Evolutionary conservation across 1,140 invertebrate genomes (phyloP).

Genomic region (Melipona quadrifasciata): DNA sequence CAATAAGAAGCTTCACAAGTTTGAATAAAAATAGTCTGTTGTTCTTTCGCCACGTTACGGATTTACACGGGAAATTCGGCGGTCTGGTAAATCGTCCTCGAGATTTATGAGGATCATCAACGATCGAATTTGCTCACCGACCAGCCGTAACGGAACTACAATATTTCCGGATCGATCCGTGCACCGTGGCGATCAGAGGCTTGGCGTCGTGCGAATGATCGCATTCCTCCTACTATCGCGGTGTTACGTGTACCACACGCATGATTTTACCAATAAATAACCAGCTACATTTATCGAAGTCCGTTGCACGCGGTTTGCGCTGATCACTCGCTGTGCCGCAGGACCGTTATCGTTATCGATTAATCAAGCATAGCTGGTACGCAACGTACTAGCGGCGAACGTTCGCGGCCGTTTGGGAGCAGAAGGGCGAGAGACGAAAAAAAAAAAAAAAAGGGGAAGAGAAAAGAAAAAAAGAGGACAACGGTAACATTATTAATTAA

Average conservation of each 20-base stretch:
- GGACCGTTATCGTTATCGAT: slow-evolving; percentile 49
- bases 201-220: slow-evolving; percentile 50
- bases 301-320: slow-evolving; percentile 51
- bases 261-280: slow-evolving; percentile 66
- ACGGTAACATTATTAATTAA: slow-evolving; percentile 35
- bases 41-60: slow-evolving; percentile 1
- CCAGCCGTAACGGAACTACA: slow-evolving; percentile 57
- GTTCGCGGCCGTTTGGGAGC: no score
- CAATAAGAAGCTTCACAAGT: background rate
- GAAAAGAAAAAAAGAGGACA: background rate
- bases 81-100: slow-evolving; percentile 50
- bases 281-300: slow-evolving; percentile 53
- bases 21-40: slow-evolving; percentile 11
- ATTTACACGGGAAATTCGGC: slow-evolving; percentile 48
- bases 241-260: slow-evolving; percentile 57
- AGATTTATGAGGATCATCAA: slow-evolving; percentile 65
- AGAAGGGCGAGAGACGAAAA: no score
- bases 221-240: slow-evolving; percentile 26
- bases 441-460: background rate
- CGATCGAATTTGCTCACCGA: slow-evolving; percentile 59
- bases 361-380: slow-evolving; percentile 38
- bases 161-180: slow-evolving; percentile 66
- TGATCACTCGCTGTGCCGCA: slow-evolving; percentile 35
- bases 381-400: background rate
- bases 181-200: slow-evolving; percentile 56